Base-by-base conservation (phyloP, 2,113 vertebrate species). In the Sterrhoptilus dennistouni region DNA sequence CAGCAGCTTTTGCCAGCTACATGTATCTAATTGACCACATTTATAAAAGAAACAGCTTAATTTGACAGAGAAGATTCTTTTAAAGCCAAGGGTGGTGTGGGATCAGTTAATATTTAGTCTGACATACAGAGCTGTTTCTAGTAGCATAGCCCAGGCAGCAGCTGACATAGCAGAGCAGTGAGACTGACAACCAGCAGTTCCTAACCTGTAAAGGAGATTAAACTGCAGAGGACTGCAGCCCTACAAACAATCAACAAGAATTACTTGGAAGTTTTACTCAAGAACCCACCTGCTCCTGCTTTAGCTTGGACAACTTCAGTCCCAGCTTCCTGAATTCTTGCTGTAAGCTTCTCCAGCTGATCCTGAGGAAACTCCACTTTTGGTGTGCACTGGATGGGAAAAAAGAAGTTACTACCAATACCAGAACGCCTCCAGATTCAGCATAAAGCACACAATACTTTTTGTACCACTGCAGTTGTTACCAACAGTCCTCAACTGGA, bases 221-320 rank as follows among this genome's bases (percentile, higher is more conserved):
- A 54, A 70, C 47, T 23, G 52, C 50, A 71, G 45, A 70, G 31
- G 12, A n/a, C 11, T 44, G 64, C 49, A 49, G 13, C 60, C 68
- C 7, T 83, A 56, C 68, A 90, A 35, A n/a, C 19, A 82, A n/a
- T 25, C 52, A 80, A 40, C 11, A 76, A n/a, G 31, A 90, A 74
- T 24, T 44, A 88, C 35, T 54, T 53, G 49, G 18, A 65, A 71
- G 53, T 47, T 35, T 11, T 20, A 56, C 4, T 36, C 2, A 14
- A 50, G 33, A 88, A 95, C 93, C 60, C 54, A 99, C 99, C 99
- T 92, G 99, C 98, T 92, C 99, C 99, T 8, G 99, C 99, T 97
- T 99, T 99, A 54, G 99, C 99, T 95, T 99, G 99, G 52, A 99
- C 99, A 76, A 99, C 99, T 95, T 99, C 99, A 1, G 99, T 99